phyloP scores from a whole-genome alignment of 2,113 vertebrate species.

The Corapipo altera region DNA sequence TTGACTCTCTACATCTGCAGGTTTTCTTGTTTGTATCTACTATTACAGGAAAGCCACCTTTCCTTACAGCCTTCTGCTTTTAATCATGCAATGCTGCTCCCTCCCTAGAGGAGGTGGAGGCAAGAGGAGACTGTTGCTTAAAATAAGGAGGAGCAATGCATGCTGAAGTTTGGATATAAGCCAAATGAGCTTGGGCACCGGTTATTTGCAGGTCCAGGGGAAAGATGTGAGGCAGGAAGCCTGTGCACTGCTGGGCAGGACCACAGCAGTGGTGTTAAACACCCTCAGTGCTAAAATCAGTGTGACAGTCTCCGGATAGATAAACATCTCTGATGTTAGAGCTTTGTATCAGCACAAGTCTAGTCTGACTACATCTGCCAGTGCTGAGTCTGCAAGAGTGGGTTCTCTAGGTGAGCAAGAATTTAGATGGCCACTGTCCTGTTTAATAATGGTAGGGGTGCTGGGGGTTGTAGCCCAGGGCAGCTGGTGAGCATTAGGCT shows the following conservation, averaged over 20 bases:
- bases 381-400: accelerated
- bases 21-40: background rate
- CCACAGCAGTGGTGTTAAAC: background rate
- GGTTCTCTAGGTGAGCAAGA: background rate
- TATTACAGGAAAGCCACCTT: background rate
- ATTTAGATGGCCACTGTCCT: background rate
- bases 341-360: background rate
- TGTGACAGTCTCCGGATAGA: background rate
- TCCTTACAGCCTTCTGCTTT: background rate
- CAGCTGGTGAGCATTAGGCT: background rate
- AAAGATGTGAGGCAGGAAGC: background rate
- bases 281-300: background rate
- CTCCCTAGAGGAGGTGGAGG: background rate
- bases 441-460: background rate
- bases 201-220: background rate
- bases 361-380: background rate
- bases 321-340: accelerated
- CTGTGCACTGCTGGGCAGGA: background rate
- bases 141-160: background rate
- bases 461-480: background rate
- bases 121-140: background rate
- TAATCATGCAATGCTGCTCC: background rate
- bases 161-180: background rate
- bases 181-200: background rate
- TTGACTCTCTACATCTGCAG: background rate